Base-by-base conservation (phyloP, 1,140 invertebrate genomes). In the Lasaia peninsularis region DNA sequence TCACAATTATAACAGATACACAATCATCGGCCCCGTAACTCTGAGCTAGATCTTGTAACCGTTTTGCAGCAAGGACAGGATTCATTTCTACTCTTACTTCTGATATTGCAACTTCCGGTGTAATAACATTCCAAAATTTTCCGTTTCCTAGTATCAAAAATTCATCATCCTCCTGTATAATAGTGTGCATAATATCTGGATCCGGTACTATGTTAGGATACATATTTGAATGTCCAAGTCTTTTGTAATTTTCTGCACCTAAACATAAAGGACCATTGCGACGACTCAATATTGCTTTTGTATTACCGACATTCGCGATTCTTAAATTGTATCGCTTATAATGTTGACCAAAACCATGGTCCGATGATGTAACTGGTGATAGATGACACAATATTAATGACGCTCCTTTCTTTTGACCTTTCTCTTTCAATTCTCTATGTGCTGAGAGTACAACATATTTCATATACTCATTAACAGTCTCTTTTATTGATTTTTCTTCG, bases 21-120 rank as follows among this genome's bases (percentile, higher is more conserved):
- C 96, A 96, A 56, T 95, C 94, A 68, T 95, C 93, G 5, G 94
- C 93, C 0, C 94, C 94, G 74, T 96, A 96, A 65, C 94, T 94
- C 81, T 96, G 95, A 2, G 94, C 94, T 28, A 96, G 85, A 82
- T 96, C 95, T 77, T 96, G 94, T 20, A 96, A 85, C 35, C 94
- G 89, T 76, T 96, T 96, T 0, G 95, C 95, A 2, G 94, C 95
- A 48, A 96, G 73, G 56, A 95, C 93, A 6, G 94, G 93, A 81
- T 94, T 95, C 8, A 92, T 92, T 76, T 95, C 93, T 10, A 92
- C 92, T 66, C 93, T 91, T 1, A 94, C 93, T 87, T 96, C 95
- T 7, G 93, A 90, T 1, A 95, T 92, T 1, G 95, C 94, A 52
- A 94, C 93, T 56, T 94, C 92, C 8, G 94, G 90, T 56, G 91